These are phyloP conservation scores for Caenorhabditis macrosperma DNA, from an alignment of 2,888 invertebrate genomes.

Conservation along the genomic window DNA sequence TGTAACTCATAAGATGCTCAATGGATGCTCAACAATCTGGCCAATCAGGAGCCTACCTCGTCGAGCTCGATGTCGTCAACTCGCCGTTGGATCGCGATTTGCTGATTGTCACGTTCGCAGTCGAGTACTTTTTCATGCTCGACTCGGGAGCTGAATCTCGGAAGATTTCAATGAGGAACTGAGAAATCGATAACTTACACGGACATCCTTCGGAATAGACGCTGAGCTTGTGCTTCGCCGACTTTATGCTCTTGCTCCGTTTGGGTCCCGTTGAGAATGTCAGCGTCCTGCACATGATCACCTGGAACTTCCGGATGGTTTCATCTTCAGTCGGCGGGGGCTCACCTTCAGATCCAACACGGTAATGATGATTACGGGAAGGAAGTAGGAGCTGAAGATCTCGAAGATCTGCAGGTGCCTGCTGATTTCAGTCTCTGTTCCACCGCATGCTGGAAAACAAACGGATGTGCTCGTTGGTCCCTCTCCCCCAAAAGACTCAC, in stretches of 20 bases:
- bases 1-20: slow-evolving; percentile 39
- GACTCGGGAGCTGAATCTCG: slow-evolving; percentile 43
- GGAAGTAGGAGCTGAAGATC: slow-evolving; percentile 75
- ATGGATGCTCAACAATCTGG: slow-evolving; percentile 20
- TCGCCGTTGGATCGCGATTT: slow-evolving; percentile 47
- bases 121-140: slow-evolving; percentile 34
- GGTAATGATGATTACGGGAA: slow-evolving; percentile 74
- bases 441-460: slow-evolving; percentile 63
- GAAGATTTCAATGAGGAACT: too few species aligned
- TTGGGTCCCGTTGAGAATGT: slow-evolving; percentile 31
- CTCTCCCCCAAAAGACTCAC: slow-evolving; percentile 41
- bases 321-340: too few species aligned
- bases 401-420: slow-evolving; percentile 74
- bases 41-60: slow-evolving; percentile 38
- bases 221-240: slow-evolving; percentile 36
- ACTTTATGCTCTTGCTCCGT: slow-evolving; percentile 24
- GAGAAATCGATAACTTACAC: slow-evolving; percentile 18
- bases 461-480: slow-evolving; percentile 26
- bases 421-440: slow-evolving; percentile 53
- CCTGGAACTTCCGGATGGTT: slow-evolving; percentile 48
- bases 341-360: slow-evolving; percentile 72
- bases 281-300: slow-evolving; percentile 57
- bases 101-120: slow-evolving; percentile 40
- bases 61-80: slow-evolving; percentile 41
- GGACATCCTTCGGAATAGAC: slow-evolving; percentile 49